A percentile compares a stretch with the other conserved stretches of the same genome.
These are phyloP conservation scores for Epirrhoe alternata DNA, from an alignment of 2,888 invertebrate genomes.

Conservation along the genomic window DNA sequence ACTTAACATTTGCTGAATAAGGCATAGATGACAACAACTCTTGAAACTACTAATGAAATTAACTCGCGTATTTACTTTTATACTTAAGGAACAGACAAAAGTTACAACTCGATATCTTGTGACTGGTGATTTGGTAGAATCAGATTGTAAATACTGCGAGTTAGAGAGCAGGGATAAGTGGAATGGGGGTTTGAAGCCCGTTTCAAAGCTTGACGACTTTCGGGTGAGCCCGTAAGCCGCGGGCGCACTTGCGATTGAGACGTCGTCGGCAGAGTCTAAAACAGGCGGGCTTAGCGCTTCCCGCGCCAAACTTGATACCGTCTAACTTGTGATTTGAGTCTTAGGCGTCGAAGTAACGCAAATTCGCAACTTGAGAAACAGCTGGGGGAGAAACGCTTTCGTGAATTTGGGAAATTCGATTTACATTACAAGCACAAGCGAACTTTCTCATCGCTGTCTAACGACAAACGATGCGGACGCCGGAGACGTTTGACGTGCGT, in stretches of 20 bases:
- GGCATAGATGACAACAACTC: background rate
- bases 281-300: conserved; percentile 77
- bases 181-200: conserved; percentile 74
- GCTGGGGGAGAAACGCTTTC: conserved; percentile 50
- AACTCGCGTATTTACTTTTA: background rate
- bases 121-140: conserved; percentile 43
- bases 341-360: conserved; percentile 79
- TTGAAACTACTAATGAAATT: background rate
- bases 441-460: conserved; percentile 51
- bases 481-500: conserved; percentile 66
- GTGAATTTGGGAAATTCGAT: conserved; percentile 58
- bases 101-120: conserved; percentile 24
- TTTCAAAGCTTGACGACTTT: conserved; percentile 67
- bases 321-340: conserved; percentile 78
- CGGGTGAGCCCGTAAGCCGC: conserved; percentile 74
- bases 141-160: conserved; percentile 59
- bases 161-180: conserved; percentile 68
- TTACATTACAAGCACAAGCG: conserved; percentile 46
- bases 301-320: conserved; percentile 74
- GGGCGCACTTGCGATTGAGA: conserved; percentile 75
- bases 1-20: conserved; percentile 14
- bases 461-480: conserved; percentile 62
- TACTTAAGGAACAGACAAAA: background rate
- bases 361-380: conserved; percentile 69
- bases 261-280: conserved; percentile 70